Evolutionary conservation across 2,113 vertebrate genomes (phyloP), one percentile per base, ranked within the genome.

Genomic region (Cranoglanis bouderius): DNA sequence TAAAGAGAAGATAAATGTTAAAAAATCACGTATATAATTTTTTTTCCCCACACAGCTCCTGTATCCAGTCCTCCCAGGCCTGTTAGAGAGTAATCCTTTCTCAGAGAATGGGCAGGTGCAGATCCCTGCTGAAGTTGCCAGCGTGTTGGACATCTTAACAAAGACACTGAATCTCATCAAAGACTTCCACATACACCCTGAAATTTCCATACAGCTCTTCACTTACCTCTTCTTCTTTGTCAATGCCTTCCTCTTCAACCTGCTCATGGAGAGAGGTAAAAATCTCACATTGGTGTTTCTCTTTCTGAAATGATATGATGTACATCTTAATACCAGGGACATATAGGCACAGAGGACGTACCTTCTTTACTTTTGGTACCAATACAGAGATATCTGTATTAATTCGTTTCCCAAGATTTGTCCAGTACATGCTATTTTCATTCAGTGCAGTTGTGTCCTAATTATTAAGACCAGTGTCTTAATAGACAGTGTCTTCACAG

Each of bases 211-310:
- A 0, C 96, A 97, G 92, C 95, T 97, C 59, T 91, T 96, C 13
- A 94, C 93, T 65, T 97, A 96, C 91, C 93, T 97, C 83, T 95
- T 96, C 94, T 97, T 96, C 92, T 97, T 97, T 91, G 93, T 95
- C 93, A 96, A 95, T 1, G 95, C 96, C 6, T 96, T 96, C 0
- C 96, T 97, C 81, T 95, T 97, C 94, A 97, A 97, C 92, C 92
- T 93, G 0, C 94, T 97, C 67, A 96, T 97, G 96, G 96, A 97
- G 91, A 94, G 94, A 96, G 96, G 96, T 96, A 93, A 87, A 51
- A 51, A 18, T 5, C 35, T 61, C 29, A 7, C 16, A 12, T 24
- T 57, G 19, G 14, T 81, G 6, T 19, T 80, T 80, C 29, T 80
- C 29, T n/a, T 32, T 19, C 77, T 53, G 43, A 46, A 80, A 80